Evolutionary conservation across 2,113 vertebrate species (phyloP).

Genomic region (Panthera uncia): DNA sequence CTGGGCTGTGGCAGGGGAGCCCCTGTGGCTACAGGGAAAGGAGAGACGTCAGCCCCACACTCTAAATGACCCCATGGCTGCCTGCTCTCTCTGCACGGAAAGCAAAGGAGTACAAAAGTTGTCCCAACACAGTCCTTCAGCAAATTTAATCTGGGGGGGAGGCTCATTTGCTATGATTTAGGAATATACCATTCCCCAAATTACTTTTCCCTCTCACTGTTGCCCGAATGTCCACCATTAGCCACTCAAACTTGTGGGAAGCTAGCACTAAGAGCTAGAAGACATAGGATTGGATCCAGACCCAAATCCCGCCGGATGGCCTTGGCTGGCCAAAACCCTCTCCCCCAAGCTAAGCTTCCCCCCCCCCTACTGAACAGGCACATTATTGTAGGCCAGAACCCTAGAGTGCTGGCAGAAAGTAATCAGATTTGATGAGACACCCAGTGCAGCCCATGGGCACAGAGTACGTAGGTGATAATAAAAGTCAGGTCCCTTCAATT

Average conservation of each 20-base stretch:
- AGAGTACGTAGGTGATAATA: neutral
- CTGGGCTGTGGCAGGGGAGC: neutral
- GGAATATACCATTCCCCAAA: neutral
- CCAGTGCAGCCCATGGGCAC: neutral
- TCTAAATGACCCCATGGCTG: neutral
- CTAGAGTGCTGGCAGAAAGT: neutral
- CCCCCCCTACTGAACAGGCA: neutral
- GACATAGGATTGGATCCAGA: accelerated
- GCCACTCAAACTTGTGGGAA: neutral
- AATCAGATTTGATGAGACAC: neutral
- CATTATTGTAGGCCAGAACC: no score
- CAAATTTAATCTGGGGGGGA: neutral
- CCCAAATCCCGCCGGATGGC: no score
- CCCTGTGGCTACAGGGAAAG: neutral
- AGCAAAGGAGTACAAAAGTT: neutral
- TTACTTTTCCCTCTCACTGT: neutral
- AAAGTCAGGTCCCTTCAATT: neutral
- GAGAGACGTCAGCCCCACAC: neutral
- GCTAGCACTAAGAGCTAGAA: neutral
- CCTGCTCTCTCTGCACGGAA: accelerated
- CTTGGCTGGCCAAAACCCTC: neutral
- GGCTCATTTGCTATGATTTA: neutral
- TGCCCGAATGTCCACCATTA: neutral
- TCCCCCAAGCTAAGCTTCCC: neutral
- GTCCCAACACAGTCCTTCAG: neutral